Conservation (phyloP, 2,888 invertebrate species). For the Tachina grossa region DNA sequence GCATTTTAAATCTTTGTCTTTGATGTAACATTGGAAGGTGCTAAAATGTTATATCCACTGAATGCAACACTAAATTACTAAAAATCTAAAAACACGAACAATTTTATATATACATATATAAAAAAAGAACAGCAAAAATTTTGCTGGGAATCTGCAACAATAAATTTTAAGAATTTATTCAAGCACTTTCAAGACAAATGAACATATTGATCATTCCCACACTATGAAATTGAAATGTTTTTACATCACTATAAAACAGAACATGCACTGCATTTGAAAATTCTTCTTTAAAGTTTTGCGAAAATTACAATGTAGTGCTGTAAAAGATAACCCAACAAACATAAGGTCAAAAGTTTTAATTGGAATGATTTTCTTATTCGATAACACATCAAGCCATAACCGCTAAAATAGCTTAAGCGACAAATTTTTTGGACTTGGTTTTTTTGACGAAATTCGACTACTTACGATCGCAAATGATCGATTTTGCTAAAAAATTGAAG, state of each 20-base stretch:
- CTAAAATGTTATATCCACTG: too few species aligned
- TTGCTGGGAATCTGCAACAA: slow-evolving; percentile 51
- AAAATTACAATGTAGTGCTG: slow-evolving; percentile 3
- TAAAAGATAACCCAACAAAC: too few species aligned
- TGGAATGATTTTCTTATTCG: too few species aligned
- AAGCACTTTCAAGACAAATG: slow-evolving; percentile 52
- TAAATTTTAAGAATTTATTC: slow-evolving; percentile 57
- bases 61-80: neutral
- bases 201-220: slow-evolving; percentile 51
- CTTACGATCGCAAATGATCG: too few species aligned
- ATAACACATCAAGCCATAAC: too few species aligned
- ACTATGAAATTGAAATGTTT: slow-evolving; percentile 34
- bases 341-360: too few species aligned
- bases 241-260: neutral
- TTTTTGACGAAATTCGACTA: too few species aligned
- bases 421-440: too few species aligned
- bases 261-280: slow-evolving; percentile 9
- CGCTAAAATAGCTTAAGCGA: too few species aligned
- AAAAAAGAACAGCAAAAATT: slow-evolving; percentile 20
- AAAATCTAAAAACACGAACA: neutral
- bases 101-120: neutral
- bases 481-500: too few species aligned
- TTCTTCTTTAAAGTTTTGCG: neutral
- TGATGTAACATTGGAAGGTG: too few species aligned
- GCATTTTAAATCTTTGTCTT: too few species aligned